Evolutionary conservation across 1,140 invertebrate species (phyloP), one percentile per base, ranked within the genome.

Genomic region (Drosophila asahinai): DNA sequence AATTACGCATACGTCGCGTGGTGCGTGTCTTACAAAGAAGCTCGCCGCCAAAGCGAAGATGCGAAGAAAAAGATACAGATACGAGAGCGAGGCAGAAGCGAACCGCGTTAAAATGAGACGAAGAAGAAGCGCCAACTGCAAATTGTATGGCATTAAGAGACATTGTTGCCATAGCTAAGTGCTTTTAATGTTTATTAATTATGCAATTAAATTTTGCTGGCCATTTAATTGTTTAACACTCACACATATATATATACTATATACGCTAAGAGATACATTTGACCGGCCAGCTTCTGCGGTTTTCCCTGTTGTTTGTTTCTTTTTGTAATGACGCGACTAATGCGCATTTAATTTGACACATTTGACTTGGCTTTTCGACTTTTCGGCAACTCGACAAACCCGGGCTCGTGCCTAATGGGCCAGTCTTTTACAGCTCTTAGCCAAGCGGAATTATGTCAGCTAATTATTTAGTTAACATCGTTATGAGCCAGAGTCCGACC

Each of bases 181-280:
- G 86, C 86, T 89, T 90, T 90, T 89, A 89, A 89, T 89, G 86
- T 89, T 89, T 89, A 89, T 89, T 89, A 89, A 89, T 89, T 89
- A 90, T 89, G 86, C 86, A 89, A 84, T 89, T 89, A 89, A 89
- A 81, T 81, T 80, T 84, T 80, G 83, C 81, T 81, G 81, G 84
- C 68, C 84, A 89, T 81, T 87, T 87, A 89, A 87, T 87, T 87
- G 83, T 87, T 78, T 80, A 77, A 80, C 81, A 86, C 68, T 80
- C 49, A 65, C 8, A 58, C 15, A 55, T 42, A 36, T 54, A 45
- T 30, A 45, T 57, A 47, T 47, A 27, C 30, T 15, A 57, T 73
- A 55, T 49, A 40, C 15, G 33, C 42, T 36, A 47, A 65, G 36
- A 66, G 45, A 64, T 25, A 42, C 59, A 65, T 63, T 70, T 19